Conservation (phyloP, 2,113 vertebrate genomes). For the Narcine bancroftii region DNA sequence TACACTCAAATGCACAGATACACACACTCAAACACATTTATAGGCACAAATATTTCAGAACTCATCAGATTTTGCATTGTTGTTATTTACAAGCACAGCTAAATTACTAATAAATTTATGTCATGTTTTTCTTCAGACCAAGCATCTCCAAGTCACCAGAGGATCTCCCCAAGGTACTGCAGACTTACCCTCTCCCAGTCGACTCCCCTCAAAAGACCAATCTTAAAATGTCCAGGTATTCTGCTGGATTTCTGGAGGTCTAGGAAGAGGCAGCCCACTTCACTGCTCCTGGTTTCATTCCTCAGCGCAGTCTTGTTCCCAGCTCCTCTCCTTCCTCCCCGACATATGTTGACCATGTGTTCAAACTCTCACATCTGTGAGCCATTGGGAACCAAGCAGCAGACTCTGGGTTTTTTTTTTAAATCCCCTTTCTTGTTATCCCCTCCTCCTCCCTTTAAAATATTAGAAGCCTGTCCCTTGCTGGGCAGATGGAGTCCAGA, state of each 20-base stretch:
- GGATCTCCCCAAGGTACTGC: background rate
- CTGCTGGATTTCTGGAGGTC: background rate
- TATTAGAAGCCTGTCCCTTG: background rate
- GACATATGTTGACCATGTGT: slow-evolving; percentile 21
- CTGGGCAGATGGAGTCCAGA: slow-evolving; percentile 22
- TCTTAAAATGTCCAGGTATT: background rate
- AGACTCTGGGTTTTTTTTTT: background rate
- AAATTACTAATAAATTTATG: background rate
- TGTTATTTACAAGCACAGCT: background rate
- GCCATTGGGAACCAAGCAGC: slow-evolving; percentile 26
- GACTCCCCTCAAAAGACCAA: background rate
- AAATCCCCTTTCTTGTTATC: background rate
- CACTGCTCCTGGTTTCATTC: background rate
- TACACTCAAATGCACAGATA: background rate
- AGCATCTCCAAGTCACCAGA: background rate
- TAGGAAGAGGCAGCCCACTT: background rate
- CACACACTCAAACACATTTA: background rate
- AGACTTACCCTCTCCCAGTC: background rate
- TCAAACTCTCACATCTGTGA: slow-evolving; percentile 15
- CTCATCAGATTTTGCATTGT: background rate
- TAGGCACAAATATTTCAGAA: background rate
- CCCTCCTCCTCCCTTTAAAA: background rate
- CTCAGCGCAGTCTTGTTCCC: background rate
- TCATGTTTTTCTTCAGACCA: background rate
- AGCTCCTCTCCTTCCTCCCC: background rate